Evolutionary conservation across 2,113 vertebrate genomes (phyloP), one percentile per base, ranked within the genome.

Genomic region (Bombycilla garrulus): DNA sequence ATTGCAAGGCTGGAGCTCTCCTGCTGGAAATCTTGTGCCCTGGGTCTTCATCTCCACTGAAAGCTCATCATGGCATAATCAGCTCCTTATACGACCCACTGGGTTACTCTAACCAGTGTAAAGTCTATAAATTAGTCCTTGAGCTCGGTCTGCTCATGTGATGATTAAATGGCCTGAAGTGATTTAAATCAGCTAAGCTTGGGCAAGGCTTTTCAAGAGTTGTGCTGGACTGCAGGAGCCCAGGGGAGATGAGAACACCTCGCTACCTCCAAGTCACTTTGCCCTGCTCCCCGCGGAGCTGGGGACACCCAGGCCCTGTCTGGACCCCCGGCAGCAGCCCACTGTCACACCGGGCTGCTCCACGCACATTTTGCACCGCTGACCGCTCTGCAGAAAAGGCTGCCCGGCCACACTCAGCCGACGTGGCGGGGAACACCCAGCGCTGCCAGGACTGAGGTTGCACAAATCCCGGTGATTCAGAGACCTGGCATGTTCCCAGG

Each of bases 321-420:
- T 5, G 35, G 66, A 35, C 7, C 47, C 57, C 24, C 3, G 23
- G 58, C n/a, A 66, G 83, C 31, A 69, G 62, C 54, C 42, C 24
- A 1, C 44, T 8, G 69, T 3, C 56, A 8, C 53, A 26, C 38
- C 47, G 54, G 53, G 82, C 61, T 93, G 91, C 66, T 76, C 44
- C 2, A 0, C 1, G 40, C 24, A 2, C 0, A 2, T 23, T 64
- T 48, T 6, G 62, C 82, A 17, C 4, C 1, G 0, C 29, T 0
- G 1, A 4, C 22, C 0, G 0, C 45, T 26, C n/a, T 1, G 1
- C 65, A 22, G 15, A 10, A 72, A 57, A 64, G 29, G 40, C 76
- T 90, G 44, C 82, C 91, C 22, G 3, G 3, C n/a, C 62, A 72
- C 31, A 1, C 54, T 40, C 23, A 1, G 36, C 28, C 5, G 0